phyloP scores from a whole-genome alignment of 2,113 vertebrate species.

The Malurus cyaneus region DNA sequence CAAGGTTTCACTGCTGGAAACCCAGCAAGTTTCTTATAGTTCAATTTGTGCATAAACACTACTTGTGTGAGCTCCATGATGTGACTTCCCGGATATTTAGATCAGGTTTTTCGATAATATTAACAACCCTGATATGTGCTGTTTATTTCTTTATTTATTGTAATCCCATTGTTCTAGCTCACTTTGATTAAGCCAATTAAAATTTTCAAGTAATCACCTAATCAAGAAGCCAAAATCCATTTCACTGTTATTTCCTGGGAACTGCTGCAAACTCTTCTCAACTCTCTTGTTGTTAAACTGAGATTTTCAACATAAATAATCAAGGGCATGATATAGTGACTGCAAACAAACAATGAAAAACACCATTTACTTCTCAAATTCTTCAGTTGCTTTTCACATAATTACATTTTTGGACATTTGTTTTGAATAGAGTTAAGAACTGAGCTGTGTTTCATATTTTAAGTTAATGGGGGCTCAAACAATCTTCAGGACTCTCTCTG shows the following conservation, averaged over 20 bases:
- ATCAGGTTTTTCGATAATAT: not conserved
- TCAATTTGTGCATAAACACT: not conserved
- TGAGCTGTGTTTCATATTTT: not conserved
- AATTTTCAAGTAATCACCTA: not conserved
- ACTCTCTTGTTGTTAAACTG: not conserved
- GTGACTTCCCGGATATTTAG: not conserved
- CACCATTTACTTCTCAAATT: not conserved
- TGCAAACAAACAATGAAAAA: not conserved
- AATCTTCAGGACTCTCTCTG: not conserved
- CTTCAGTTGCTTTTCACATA: not conserved
- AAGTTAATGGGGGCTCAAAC: not conserved
- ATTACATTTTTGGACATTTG: not conserved
- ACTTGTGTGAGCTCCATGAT: not conserved
- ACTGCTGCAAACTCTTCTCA: not conserved
- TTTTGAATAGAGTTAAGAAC: not conserved
- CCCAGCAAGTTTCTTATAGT: not conserved
- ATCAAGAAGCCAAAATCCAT: not conserved
- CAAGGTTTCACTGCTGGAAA: not conserved
- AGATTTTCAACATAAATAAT: not conserved
- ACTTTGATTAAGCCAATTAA: not conserved
- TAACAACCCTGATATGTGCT: not conserved
- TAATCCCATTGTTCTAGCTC: not conserved
- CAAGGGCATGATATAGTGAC: not conserved
- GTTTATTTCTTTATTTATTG: not conserved
- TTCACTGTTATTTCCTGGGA: not conserved